Conservation (phyloP, 2,797 vertebrate species). For the Sebastes melanostomus region DNA sequence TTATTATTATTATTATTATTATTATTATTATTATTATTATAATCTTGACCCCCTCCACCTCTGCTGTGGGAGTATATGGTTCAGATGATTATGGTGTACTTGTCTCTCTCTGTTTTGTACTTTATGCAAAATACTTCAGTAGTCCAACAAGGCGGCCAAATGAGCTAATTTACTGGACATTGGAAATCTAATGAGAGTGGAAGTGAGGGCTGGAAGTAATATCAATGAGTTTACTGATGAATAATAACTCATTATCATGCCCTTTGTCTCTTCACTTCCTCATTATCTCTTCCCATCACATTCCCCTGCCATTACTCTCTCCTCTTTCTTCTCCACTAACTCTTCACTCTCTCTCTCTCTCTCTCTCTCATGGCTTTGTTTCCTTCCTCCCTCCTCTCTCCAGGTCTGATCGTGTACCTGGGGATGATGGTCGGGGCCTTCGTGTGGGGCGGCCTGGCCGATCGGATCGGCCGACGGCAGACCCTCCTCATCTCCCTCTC, state of each 20-base stretch:
- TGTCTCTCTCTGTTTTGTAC: background rate
- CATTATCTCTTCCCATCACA: background rate
- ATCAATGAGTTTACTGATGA: slow-evolving; percentile 33
- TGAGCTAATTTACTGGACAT: slow-evolving; percentile 6
- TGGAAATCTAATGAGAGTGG: slow-evolving; percentile 24
- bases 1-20: background rate
- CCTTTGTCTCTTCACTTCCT: slow-evolving; percentile 6
- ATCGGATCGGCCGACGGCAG: slow-evolving; percentile 92
- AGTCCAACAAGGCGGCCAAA: background rate
- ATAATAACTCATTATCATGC: slow-evolving; percentile 36
- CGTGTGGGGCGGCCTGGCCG: slow-evolving; percentile 94
- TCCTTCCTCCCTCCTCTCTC: background rate
- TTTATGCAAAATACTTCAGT: slow-evolving; percentile 7
- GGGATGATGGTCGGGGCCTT: slow-evolving; percentile 99
- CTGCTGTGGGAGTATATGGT: background rate
- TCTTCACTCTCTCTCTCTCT: background rate
- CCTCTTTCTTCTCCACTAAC: background rate
- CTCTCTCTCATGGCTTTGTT: background rate
- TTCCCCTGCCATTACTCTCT: background rate
- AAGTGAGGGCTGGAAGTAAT: slow-evolving; percentile 18
- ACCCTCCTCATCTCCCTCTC: slow-evolving; percentile 97
- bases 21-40: background rate
- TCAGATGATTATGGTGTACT: background rate
- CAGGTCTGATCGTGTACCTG: slow-evolving; percentile 97
- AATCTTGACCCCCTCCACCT: background rate